Evolutionary conservation across 1,140 invertebrate genomes (phyloP).

Genomic region (Drosophila sulfurigaster): DNA sequence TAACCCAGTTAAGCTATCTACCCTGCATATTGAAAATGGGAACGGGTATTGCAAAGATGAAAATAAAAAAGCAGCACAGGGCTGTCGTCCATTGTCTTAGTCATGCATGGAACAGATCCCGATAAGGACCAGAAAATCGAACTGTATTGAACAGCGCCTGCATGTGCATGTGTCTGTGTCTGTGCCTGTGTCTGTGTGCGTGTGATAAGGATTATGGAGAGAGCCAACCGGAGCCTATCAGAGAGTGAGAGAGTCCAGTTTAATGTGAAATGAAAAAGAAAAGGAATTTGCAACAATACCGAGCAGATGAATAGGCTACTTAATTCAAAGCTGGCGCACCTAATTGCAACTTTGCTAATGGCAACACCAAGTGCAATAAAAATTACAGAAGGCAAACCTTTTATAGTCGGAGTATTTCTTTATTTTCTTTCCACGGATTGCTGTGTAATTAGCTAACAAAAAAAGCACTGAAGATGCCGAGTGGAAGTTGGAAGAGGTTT

Average conservation of each 20-base stretch:
- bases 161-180: neutral
- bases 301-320: conserved; percentile 1
- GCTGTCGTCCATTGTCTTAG: conserved; percentile 16
- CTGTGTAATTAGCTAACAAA: neutral
- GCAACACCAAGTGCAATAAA: neutral
- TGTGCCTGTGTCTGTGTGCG: too few relatives aligned
- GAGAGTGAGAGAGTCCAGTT: neutral
- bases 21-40: neutral
- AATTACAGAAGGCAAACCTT: neutral
- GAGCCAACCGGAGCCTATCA: neutral
- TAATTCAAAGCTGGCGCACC: neutral
- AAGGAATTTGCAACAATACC: neutral
- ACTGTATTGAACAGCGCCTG: conserved; percentile 2
- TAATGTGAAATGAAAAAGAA: neutral
- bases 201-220: neutral
- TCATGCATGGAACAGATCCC: conserved; percentile 6
- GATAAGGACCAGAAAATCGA: conserved; percentile 26
- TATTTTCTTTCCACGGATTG: too few relatives aligned
- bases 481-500: neutral
- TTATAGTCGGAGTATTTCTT: too few relatives aligned
- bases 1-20: neutral
- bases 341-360: neutral
- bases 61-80: neutral
- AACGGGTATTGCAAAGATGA: neutral
- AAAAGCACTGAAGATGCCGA: neutral